Evolutionary conservation across 2,888 invertebrate genomes (phyloP), one percentile per base, ranked within the genome.

Genomic region (Thymelicus acteon): DNA sequence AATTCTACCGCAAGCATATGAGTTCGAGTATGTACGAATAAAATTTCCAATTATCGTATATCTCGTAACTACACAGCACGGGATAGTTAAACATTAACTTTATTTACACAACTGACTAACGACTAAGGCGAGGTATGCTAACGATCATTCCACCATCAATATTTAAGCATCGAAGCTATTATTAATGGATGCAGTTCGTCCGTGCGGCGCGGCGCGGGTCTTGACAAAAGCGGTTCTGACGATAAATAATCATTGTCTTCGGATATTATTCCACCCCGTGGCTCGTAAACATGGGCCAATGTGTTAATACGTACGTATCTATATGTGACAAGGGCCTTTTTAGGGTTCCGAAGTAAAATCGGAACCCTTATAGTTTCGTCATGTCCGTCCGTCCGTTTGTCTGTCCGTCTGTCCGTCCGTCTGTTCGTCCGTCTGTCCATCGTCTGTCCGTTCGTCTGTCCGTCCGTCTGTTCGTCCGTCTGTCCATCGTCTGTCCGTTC

Each of bases 241-340:
- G 80, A 87, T 89, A 88, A 89, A 89, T 86, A 85, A 89, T 89
- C 84, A 87, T 88, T 87, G 88, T 87, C 84, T 85, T 80, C 76
- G 76, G 77, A 84, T 75, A 82, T 84, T 85, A 87, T 88, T 88
- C 87, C 86, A 84, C 83, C 87, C 86, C 81, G 80, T 77, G 82
- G 82, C 79, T 85, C 87, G 82, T 89, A 88, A 87, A 88, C 83
- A 84, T 83, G 80, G 74, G 77, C 74, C 84, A 82, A 89, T 87
- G 89, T 90, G 87, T 90, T 89, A 90, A 89, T 88, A 89, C 81
- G 76, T 78, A 76, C 74, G 75, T 76, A 76, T 75, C 74, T 80
- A 78, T 84, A 84, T 82, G 80, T 78, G 82, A 86, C 84, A 85
- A 77, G 76, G 73, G 67, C 71, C 77, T 82, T 82, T 84, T 82